Percentiles rank a stretch among this genome's conserved stretches.
phyloP scores from a whole-genome alignment of 2,113 vertebrate species.

The Cavia aperea region DNA sequence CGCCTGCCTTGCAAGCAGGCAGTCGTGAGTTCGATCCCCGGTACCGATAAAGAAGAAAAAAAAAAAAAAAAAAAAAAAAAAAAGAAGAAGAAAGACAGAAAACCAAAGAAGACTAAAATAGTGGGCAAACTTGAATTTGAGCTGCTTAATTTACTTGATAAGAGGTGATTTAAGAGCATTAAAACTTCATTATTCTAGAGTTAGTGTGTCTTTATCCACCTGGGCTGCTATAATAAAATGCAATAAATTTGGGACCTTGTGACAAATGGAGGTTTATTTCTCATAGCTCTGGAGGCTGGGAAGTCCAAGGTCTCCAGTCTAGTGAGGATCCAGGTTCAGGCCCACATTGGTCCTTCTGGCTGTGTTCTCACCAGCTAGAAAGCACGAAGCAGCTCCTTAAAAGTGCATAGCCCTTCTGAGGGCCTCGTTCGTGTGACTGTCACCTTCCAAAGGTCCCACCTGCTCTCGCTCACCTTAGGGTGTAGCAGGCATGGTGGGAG shows the following conservation, averaged over 20 bases:
- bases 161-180: not conserved
- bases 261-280: not conserved
- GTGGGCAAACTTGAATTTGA: not conserved
- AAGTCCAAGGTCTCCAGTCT: not conserved
- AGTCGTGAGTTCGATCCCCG: no score
- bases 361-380: not conserved
- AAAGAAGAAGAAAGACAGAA: no score
- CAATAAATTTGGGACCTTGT: not conserved
- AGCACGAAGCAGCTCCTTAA: not conserved
- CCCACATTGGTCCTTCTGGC: not conserved
- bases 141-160: not conserved
- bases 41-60: no score
- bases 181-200: constrained; percentile 31
- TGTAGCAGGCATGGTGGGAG: not conserved
- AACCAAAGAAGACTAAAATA: not conserved
- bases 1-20: no score
- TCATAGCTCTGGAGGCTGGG: not conserved
- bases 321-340: not conserved
- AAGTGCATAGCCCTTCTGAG: not conserved
- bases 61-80: no score
- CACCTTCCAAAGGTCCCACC: not conserved
- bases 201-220: not conserved
- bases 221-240: not conserved
- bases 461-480: no score
- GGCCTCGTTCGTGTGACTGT: not conserved